Evolutionary conservation across 2,797 vertebrate genomes (phyloP).

Genomic region (Sorex maritimensis): DNA sequence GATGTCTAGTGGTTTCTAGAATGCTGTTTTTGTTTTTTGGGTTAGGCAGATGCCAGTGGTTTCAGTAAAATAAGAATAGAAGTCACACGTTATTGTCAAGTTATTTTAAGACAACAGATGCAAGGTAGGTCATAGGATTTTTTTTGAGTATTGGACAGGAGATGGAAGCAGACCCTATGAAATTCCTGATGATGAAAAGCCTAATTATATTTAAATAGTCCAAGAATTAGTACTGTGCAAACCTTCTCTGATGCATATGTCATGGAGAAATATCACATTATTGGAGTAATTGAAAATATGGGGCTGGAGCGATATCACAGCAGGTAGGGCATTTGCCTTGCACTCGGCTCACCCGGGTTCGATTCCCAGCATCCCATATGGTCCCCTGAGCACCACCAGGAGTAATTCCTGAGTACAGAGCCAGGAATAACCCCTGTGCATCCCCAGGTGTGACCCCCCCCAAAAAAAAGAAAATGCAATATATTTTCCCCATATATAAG

Average conservation of each 20-base stretch:
- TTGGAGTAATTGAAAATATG: slow-evolving; percentile 27
- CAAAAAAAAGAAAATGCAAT: neutral
- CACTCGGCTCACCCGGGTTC: too few relatives aligned
- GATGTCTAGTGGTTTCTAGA: slow-evolving; percentile 88
- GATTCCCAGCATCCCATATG: too few relatives aligned
- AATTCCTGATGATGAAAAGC: slow-evolving; percentile 12
- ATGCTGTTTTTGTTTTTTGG: slow-evolving; percentile 89
- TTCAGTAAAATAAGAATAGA: slow-evolving; percentile 89
- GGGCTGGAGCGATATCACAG: too few relatives aligned
- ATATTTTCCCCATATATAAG: slow-evolving; percentile 19
- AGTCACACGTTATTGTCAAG: slow-evolving; percentile 87
- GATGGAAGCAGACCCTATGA: slow-evolving; percentile 43
- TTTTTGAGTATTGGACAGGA: slow-evolving; percentile 63
- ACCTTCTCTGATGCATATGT: accelerated
- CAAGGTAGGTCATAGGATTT: slow-evolving; percentile 82
- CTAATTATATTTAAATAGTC: neutral
- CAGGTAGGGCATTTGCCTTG: too few relatives aligned
- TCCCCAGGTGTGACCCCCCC: too few relatives aligned
- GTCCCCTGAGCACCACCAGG: too few relatives aligned
- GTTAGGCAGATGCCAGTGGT: slow-evolving; percentile 86
- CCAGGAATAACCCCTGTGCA: too few relatives aligned
- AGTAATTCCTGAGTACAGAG: too few relatives aligned
- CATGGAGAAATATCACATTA: neutral
- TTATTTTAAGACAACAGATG: slow-evolving; percentile 84
- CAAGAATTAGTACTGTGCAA: neutral